Conservation (phyloP, 2,113 vertebrate genomes). For the Anseranas semipalmata region DNA sequence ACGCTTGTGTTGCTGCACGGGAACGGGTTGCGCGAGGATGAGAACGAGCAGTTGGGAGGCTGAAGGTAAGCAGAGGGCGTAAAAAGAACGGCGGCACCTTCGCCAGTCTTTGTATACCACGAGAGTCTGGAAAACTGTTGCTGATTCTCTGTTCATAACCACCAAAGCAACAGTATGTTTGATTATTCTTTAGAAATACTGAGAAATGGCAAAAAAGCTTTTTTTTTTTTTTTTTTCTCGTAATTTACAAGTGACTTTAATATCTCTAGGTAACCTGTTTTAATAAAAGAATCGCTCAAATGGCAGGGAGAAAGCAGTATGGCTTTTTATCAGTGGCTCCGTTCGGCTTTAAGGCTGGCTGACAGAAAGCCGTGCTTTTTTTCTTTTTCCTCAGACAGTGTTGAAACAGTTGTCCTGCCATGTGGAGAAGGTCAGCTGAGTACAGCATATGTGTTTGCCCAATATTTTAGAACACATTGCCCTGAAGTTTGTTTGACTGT, state of each 20-base stretch:
- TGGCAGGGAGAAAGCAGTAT: neutral
- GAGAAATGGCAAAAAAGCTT: neutral
- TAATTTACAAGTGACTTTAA: neutral
- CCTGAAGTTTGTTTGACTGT: neutral
- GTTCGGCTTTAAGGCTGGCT: neutral
- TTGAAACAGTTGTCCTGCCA: constrained; percentile 14
- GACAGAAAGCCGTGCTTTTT: neutral
- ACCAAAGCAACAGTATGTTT: neutral
- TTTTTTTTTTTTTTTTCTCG: neutral
- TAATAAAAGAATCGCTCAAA: neutral
- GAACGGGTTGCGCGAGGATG: neutral
- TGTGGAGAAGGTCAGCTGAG: constrained; percentile 18
- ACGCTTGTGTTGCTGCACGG: neutral
- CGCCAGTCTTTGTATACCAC: neutral
- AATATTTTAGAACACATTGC: neutral
- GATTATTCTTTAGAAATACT: neutral
- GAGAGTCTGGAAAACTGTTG: neutral
- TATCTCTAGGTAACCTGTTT: neutral
- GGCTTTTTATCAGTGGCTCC: neutral
- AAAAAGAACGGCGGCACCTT: neutral
- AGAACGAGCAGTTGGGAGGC: neutral
- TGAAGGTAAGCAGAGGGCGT: neutral
- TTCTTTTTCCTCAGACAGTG: neutral
- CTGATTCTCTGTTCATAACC: neutral
- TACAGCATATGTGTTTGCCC: constrained; percentile 12